Conservation (phyloP, 2,888 invertebrate species). For the Herminia tarsipennalis region DNA sequence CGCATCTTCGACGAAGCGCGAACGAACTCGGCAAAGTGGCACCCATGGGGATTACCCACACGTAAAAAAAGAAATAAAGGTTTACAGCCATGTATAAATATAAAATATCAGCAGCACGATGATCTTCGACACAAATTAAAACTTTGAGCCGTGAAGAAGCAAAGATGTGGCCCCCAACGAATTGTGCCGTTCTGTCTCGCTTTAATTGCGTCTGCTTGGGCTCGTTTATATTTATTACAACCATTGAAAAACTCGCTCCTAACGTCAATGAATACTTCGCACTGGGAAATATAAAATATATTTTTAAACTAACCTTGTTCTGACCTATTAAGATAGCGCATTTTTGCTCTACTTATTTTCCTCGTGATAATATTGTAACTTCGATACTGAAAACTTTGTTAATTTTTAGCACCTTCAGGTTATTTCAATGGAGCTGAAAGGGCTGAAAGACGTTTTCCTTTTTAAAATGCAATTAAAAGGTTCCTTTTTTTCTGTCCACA, state of each 20-base stretch:
- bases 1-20: too few relatives aligned
- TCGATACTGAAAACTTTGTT: background rate
- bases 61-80: too few relatives aligned
- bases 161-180: conserved; percentile 59
- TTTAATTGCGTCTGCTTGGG: conserved; percentile 63
- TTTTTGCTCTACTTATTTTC: conserved; percentile 7
- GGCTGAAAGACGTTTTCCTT: too few relatives aligned
- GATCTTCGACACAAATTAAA: conserved; percentile 67
- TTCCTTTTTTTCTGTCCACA: too few relatives aligned
- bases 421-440: too few relatives aligned
- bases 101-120: conserved; percentile 54
- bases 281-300: conserved; percentile 18
- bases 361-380: conserved; percentile 5
- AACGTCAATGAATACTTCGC: conserved; percentile 48
- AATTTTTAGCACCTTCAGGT: background rate
- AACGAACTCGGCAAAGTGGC: too few relatives aligned
- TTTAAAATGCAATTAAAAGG: too few relatives aligned
- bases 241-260: conserved; percentile 55
- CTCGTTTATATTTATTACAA: conserved; percentile 71
- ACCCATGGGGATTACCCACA: too few relatives aligned
- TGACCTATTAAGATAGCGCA: conserved; percentile 16
- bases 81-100: conserved; percentile 31
- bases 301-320: conserved; percentile 23
- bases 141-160: conserved; percentile 57
- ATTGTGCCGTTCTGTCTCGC: conserved; percentile 55